Percentiles rank a stretch among this genome's conserved stretches.
Conservation (phyloP, 1,140 invertebrate species). For the Drosophila micromelanica region DNA sequence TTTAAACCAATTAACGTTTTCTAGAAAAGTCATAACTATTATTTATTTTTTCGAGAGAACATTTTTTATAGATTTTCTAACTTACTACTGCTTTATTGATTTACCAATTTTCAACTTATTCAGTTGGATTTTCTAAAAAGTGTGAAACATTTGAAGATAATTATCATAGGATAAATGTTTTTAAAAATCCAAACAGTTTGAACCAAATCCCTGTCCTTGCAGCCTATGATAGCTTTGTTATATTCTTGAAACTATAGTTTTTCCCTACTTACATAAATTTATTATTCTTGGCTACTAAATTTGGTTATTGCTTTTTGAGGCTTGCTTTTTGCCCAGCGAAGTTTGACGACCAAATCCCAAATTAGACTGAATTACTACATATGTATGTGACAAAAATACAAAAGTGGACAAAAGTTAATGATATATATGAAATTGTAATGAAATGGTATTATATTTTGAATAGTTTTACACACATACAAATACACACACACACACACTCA, state of each 20-base stretch:
- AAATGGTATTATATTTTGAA: constrained; percentile 77
- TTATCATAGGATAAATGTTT: too few relatives aligned
- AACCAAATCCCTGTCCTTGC: too few relatives aligned
- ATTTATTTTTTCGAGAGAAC: too few relatives aligned
- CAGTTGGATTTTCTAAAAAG: too few relatives aligned
- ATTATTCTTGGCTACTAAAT: constrained; percentile 38
- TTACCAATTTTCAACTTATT: too few relatives aligned
- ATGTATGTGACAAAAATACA: constrained; percentile 54
- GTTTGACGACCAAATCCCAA: constrained; percentile 76
- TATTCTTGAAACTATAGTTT: neutral
- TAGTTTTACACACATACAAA: constrained; percentile 54
- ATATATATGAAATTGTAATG: constrained; percentile 56
- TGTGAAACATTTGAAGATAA: too few relatives aligned
- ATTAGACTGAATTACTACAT: constrained; percentile 78
- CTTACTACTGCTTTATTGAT: too few relatives aligned
- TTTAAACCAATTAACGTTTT: too few relatives aligned
- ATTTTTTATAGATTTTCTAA: too few relatives aligned
- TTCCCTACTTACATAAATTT: neutral
- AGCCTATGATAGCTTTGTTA: too few relatives aligned
- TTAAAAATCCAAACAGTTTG: too few relatives aligned
- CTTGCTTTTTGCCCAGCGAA: constrained; percentile 36
- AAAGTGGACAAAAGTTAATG: constrained; percentile 22
- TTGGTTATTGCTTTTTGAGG: constrained; percentile 43
- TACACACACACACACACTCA: constrained; percentile 17
- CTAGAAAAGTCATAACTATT: too few relatives aligned